Evolutionary conservation across 2,888 invertebrate genomes (phyloP).

Genomic region (Xestia xanthographa): DNA sequence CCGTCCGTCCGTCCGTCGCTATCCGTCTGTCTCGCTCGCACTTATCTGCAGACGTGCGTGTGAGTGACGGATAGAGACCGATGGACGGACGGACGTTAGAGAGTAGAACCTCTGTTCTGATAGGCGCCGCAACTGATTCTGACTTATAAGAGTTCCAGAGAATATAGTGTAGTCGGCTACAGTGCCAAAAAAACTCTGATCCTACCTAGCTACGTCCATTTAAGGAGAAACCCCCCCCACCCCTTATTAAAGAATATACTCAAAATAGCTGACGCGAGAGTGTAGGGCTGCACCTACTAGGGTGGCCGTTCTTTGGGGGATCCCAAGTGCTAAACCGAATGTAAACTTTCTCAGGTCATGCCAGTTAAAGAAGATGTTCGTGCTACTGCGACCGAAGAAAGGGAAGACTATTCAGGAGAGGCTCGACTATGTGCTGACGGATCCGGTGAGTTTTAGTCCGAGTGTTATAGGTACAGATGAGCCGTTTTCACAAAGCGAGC

Average conservation of each 20-base stretch:
- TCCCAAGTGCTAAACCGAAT: neutral
- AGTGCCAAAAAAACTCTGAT: neutral
- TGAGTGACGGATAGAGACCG: too few relatives aligned
- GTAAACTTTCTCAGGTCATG: conserved; percentile 38
- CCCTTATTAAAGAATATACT: neutral
- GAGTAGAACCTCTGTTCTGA: neutral
- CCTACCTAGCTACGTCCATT: neutral
- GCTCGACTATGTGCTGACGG: conserved; percentile 55
- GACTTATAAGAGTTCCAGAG: neutral
- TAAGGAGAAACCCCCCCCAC: too few relatives aligned
- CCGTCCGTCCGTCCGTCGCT: too few relatives aligned
- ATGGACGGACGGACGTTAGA: too few relatives aligned
- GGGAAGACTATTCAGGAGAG: conserved; percentile 61
- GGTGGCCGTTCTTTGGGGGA: neutral
- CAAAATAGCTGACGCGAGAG: neutral
- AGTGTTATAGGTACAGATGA: neutral
- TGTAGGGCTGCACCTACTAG: neutral
- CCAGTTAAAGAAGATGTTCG: conserved; percentile 59
- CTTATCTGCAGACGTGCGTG: too few relatives aligned
- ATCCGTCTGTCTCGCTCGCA: too few relatives aligned
- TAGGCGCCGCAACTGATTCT: neutral
- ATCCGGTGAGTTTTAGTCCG: conserved; percentile 57
- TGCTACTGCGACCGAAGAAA: conserved; percentile 67
- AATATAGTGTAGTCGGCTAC: neutral
- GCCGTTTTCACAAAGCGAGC: neutral